Evolutionary conservation across 2,113 vertebrate species (phyloP), one percentile per base, ranked within the genome.

Genomic region (Strix uralensis): DNA sequence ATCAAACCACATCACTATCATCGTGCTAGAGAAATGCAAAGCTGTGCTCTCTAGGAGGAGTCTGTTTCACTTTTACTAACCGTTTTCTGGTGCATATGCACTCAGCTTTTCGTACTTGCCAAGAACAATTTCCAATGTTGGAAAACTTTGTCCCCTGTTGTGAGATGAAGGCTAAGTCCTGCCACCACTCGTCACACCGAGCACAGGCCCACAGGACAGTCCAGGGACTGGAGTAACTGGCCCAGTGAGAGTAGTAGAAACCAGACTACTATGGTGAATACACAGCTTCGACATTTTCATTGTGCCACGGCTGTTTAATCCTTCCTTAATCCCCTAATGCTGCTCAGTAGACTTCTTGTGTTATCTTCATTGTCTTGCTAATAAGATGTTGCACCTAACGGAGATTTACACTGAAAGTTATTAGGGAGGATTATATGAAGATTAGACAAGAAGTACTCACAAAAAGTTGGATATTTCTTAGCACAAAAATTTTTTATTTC

Each of bases 371-470:
- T 97, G 96, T 97, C 86, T 85, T 86, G 81, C 81, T 94, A 96
- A 93, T 94, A 89, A 96, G 82, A 87, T 86, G 94, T 83, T 86
- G 86, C 81, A 83, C 69, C 0, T 89, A 97, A 83, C 57, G 46
- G 86, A 96, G 96, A 94, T 95, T 95, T 91, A 86, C 80, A 55
- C 89, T 88, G 92, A 86, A 96, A 91, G 81, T 88, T 95, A 91
- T 97, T 97, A 96, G 87, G 38, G 74, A 88, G 97, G 96, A 95
- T 97, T 97, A 96, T 79, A 14, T 40, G 72, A 85, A 95, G 92
- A 96, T 97, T 97, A 91, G 90, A 63, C 88, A 79, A 92, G 90
- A 90, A 92, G 69, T 44, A 30, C 57, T 70, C 71, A 88, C 55
- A 94, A 88, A 84, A 79, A 23, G 25, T 75, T 71, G 62, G 49